Conservation (phyloP, 2,888 invertebrate species). For the Saturnia japonica region DNA sequence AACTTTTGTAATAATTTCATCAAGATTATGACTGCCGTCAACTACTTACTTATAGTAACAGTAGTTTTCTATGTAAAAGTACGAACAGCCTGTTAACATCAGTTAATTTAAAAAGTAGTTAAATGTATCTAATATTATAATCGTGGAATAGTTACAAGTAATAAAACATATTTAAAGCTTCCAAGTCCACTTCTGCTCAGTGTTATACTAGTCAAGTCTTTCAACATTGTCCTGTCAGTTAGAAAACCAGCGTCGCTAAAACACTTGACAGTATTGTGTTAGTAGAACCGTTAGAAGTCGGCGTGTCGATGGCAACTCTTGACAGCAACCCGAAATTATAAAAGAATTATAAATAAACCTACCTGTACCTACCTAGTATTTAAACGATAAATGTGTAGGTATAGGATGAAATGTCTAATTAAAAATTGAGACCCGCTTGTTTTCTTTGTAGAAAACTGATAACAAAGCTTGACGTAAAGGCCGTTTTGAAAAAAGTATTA, state of each 20-base stretch:
- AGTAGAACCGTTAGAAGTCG: slow-evolving; percentile 43
- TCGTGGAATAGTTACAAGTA: too few relatives aligned
- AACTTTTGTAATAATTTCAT: neutral
- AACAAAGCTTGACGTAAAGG: slow-evolving; percentile 61
- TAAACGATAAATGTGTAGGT: neutral
- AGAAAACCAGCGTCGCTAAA: slow-evolving; percentile 61
- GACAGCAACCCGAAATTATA: neutral
- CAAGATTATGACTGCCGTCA: too few relatives aligned
- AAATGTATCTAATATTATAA: too few relatives aligned
- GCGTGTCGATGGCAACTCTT: neutral
- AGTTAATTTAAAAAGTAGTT: too few relatives aligned
- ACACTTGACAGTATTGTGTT: slow-evolving; percentile 58
- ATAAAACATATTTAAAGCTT: neutral
- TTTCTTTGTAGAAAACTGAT: slow-evolving; percentile 45
- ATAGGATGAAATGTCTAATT: neutral
- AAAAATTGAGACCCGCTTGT: slow-evolving; percentile 25
- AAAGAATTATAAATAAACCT: neutral
- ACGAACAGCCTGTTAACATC: too few relatives aligned
- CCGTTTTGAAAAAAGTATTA: slow-evolving; percentile 73
- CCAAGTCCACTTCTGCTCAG: slow-evolving; percentile 13
- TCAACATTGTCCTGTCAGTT: slow-evolving; percentile 46
- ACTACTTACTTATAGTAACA: too few relatives aligned
- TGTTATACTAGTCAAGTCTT: slow-evolving; percentile 49
- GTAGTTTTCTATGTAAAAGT: too few relatives aligned
- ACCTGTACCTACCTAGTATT: too few relatives aligned